Evolutionary conservation across 2,888 invertebrate species (phyloP).

Genomic region (Oscheius onirici): DNA sequence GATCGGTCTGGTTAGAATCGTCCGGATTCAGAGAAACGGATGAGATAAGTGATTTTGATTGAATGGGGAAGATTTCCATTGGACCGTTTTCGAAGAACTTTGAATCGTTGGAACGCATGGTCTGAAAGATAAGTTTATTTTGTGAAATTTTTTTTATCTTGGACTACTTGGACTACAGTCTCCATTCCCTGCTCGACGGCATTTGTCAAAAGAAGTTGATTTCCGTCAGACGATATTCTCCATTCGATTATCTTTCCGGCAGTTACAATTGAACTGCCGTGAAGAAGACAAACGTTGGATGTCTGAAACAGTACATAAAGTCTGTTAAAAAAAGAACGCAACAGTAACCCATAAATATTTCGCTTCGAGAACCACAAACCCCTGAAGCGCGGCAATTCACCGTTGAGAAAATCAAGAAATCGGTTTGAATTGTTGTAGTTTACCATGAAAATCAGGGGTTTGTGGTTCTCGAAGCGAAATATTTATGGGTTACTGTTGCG

Average conservation of each 20-base stretch:
- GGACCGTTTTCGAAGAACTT: conserved; percentile 3
- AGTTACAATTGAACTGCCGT: background rate
- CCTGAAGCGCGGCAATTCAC: no score
- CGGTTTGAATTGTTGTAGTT: no score
- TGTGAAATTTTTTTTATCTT: no score
- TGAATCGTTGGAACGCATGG: background rate
- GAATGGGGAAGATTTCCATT: background rate
- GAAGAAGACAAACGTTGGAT: conserved; percentile 9
- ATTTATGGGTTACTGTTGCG: no score
- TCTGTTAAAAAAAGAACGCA: no score
- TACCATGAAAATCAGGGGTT: no score
- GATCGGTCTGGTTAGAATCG: background rate
- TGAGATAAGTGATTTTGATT: background rate
- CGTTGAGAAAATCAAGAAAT: no score
- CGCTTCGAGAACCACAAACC: no score
- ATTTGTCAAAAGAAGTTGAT: conserved; percentile 16
- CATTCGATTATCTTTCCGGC: conserved; percentile 7
- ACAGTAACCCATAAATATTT: no score
- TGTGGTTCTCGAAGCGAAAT: no score
- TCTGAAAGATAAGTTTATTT: background rate
- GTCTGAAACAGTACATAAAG: background rate
- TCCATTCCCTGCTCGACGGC: background rate
- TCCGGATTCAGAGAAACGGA: conserved; percentile 1
- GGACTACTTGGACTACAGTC: background rate
- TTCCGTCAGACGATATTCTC: conserved; percentile 9